phyloP scores from a whole-genome alignment of 2,888 invertebrate species.

The Ommatoiulus sabulosus region DNA sequence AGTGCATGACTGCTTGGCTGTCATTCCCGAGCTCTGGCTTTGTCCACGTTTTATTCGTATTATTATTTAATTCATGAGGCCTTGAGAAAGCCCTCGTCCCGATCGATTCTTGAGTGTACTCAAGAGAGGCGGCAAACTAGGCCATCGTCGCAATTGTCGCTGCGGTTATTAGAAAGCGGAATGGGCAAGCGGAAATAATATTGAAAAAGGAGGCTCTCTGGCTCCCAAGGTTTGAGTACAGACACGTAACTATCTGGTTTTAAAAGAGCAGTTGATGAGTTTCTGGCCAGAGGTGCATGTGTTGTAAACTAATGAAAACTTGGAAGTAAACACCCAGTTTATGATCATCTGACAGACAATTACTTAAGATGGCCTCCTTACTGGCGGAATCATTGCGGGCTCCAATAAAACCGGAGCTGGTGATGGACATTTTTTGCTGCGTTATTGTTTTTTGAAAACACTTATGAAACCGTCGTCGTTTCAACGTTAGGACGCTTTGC shows the following conservation, averaged over 20 bases:
- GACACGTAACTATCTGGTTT: background rate
- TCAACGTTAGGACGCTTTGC: background rate
- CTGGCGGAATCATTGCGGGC: background rate
- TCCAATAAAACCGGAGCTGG: background rate
- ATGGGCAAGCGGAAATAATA: background rate
- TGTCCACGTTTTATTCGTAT: background rate
- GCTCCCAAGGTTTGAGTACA: background rate
- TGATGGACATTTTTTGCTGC: background rate
- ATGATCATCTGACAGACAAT: background rate
- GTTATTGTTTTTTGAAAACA: background rate
- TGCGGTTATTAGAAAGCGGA: background rate
- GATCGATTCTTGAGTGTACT: slow-evolving; percentile 36
- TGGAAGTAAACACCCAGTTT: background rate
- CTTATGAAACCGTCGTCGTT: background rate
- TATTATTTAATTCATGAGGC: slow-evolving; percentile 36
- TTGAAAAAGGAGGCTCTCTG: background rate
- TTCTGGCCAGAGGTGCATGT: background rate
- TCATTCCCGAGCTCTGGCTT: background rate
- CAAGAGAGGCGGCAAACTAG: slow-evolving; percentile 31
- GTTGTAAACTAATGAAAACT: background rate
- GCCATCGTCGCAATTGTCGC: slow-evolving; percentile 24
- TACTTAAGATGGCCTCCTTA: background rate
- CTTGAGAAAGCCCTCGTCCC: slow-evolving; percentile 24
- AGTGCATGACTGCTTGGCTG: background rate
- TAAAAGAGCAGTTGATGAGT: background rate